These are phyloP conservation scores for Rhabdomys pumilio DNA, from an alignment of 2,797 vertebrate genomes.

Conservation along the genomic window DNA sequence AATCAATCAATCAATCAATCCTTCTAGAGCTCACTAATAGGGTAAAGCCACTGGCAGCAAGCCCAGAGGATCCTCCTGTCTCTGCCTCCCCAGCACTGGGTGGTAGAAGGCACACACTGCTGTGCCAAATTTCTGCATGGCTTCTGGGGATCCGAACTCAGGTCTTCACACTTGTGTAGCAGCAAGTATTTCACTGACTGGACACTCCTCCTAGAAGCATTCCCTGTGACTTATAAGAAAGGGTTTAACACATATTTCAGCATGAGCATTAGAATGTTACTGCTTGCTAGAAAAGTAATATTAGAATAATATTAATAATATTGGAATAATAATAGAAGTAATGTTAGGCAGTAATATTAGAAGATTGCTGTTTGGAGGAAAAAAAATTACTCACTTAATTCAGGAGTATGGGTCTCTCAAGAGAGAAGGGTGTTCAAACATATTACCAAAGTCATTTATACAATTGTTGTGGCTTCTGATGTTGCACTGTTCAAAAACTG, in stretches of 20 bases:
- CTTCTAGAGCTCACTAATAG: neutral
- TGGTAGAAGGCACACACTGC: neutral
- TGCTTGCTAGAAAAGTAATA: no score
- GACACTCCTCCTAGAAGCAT: no score
- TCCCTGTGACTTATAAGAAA: no score
- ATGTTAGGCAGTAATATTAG: no score
- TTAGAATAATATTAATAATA: neutral
- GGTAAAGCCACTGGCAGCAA: neutral
- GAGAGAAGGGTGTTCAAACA: neutral
- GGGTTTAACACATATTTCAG: neutral
- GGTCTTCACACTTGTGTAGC: neutral
- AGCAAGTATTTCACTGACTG: neutral
- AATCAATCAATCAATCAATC: neutral
- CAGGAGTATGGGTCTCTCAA: neutral
- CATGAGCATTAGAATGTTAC: neutral
- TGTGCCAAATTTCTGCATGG: neutral
- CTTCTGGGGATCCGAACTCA: neutral
- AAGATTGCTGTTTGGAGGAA: no score
- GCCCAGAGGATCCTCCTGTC: neutral
- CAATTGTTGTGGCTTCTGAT: neutral
- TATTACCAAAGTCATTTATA: neutral
- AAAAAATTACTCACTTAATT: neutral
- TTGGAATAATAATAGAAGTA: neutral
- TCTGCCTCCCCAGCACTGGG: neutral
- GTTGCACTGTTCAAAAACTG: neutral